phyloP scores from a whole-genome alignment of 1,140 invertebrate species.

The Ostrea edulis region DNA sequence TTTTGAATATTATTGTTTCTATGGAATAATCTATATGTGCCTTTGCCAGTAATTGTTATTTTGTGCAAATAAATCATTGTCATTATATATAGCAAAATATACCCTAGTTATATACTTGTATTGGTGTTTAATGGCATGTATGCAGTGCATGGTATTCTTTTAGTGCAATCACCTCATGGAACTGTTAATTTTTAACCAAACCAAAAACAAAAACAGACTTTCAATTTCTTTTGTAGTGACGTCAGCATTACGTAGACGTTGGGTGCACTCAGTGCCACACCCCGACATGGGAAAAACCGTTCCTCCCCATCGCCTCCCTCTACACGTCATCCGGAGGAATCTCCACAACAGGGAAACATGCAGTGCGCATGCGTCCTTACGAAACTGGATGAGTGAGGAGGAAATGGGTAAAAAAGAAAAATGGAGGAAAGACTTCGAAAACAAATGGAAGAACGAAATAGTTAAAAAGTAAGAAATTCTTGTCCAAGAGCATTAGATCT shows the following conservation, averaged over 20 bases:
- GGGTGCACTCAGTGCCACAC: not conserved
- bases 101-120: too few relatives aligned
- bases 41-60: too few relatives aligned
- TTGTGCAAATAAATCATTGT: too few relatives aligned
- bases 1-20: too few relatives aligned
- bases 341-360: conserved; percentile 22
- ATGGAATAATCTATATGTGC: too few relatives aligned
- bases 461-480: conserved; percentile 34
- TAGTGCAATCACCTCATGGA: too few relatives aligned
- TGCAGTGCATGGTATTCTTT: too few relatives aligned
- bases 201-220: too few relatives aligned
- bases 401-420: conserved; percentile 19
- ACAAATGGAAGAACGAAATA: conserved; percentile 46
- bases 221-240: not conserved
- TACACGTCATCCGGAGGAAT: conserved; percentile 8
- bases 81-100: too few relatives aligned
- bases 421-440: conserved; percentile 38
- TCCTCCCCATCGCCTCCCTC: not conserved
- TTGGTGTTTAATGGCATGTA: too few relatives aligned
- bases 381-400: conserved; percentile 46
- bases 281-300: conserved; percentile 19
- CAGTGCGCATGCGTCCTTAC: conserved; percentile 7
- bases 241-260: conserved; percentile 7
- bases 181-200: too few relatives aligned
- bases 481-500: not conserved